Evolutionary conservation across 2,113 vertebrate genomes (phyloP).

Genomic region (Rhegmatorhina hoffmannsi): DNA sequence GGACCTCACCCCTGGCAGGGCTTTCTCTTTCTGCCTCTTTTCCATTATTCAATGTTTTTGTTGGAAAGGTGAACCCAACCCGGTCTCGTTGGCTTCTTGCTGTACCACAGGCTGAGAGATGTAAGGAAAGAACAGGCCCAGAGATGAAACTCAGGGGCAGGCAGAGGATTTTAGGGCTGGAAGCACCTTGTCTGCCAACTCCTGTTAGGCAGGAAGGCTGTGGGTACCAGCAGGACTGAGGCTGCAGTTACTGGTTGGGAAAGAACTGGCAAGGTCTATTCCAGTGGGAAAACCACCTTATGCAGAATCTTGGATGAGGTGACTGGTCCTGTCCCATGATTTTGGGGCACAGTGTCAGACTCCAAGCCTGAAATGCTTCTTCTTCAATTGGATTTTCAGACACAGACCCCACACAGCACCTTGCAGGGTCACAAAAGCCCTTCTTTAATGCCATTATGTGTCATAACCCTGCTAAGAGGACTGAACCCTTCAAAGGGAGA

Average conservation of each 20-base stretch:
- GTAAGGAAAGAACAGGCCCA: not conserved
- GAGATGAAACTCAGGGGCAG: not conserved
- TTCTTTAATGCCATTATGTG: not conserved
- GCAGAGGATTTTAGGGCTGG: not conserved
- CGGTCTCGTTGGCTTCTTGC: not conserved
- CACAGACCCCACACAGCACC: rapidly evolving
- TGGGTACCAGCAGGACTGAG: rapidly evolving
- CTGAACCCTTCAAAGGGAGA: not conserved
- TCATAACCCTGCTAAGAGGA: not conserved
- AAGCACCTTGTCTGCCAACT: not conserved
- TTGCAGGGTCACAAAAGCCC: not conserved
- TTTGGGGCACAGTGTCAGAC: not conserved
- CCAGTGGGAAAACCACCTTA: not conserved
- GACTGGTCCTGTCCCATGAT: rapidly evolving
- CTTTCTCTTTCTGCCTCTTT: not conserved
- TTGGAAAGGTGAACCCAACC: not conserved
- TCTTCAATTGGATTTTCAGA: not conserved
- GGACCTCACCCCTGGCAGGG: not conserved
- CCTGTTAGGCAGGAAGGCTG: not conserved
- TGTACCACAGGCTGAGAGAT: not conserved
- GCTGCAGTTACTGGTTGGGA: rapidly evolving
- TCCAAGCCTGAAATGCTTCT: not conserved
- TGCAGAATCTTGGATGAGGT: not conserved
- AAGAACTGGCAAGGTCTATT: not conserved
- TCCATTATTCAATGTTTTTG: not conserved